Base-by-base conservation (phyloP, 23 tunicate species). In the Aplidium turbinatum region DNA sequence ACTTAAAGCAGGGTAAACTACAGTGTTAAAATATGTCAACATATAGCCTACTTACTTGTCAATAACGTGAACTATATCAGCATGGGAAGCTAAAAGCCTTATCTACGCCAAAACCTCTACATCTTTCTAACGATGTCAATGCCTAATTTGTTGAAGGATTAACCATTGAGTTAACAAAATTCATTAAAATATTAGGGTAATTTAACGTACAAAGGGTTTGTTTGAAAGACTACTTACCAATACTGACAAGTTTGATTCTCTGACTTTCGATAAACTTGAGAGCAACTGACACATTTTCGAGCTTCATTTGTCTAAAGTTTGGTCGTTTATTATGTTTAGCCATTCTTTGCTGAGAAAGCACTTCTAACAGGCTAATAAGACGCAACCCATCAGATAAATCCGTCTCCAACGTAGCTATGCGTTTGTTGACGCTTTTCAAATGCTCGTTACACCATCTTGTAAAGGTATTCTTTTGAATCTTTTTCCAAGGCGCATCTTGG, bases 391-490 rank as follows among this genome's bases (percentile, higher is more conserved):
- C 96, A 39, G 92, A 79, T 28, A 95, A 74, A 71, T 95, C 99
- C 25, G 85, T 83, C 22, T 79, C 88, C 70, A 95, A 63, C 35
- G 42, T 76, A 20, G 65, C 85, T 36, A 95, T 26, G 22, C 90
- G 78, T 74, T 89, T 88, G 84, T 95, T 79, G 57, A 91, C 91
- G 33, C 80, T 62, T 69, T 84, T 89, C 42, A 95, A 51, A 74
- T 95, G 99, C 70, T 89, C 89, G 67, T 95, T 95, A 85, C 99
- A 95, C 99, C 99, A 95, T 47, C 99, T 63, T 3, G 96, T 89
- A 80, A 95, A 95, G 0, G 95, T 87, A 64, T 87, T 89, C 28
- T 89, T 89, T 73, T 95, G 99, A 45, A 94, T 88, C 45, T 77
- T 75, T 89, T 94, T 83, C 99, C 99, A 94, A n/a, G 91, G 77